Percentiles rank a stretch among this genome's conserved stretches.
phyloP scores from a whole-genome alignment of 2,888 invertebrate genomes.

The Agonopterix heracliana region DNA sequence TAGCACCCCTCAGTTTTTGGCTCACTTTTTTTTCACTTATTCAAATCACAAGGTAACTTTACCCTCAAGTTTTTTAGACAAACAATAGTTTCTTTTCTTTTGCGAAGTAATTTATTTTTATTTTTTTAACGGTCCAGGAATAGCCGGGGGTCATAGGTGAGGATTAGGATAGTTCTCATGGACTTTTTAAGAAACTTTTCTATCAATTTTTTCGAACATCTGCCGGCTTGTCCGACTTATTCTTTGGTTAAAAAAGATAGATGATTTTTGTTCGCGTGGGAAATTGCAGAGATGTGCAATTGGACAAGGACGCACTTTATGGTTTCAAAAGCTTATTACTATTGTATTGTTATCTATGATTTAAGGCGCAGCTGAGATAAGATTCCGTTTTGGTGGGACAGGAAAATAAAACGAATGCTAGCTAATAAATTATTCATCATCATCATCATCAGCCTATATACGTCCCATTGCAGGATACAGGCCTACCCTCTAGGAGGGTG shows the following conservation, averaged over 20 bases:
- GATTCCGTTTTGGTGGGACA: no score
- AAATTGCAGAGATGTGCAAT: constrained; percentile 16
- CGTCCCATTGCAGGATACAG: no score
- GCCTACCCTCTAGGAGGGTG: no score
- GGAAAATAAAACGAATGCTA: no score
- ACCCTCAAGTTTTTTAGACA: constrained; percentile 61
- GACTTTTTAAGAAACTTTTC: constrained; percentile 46
- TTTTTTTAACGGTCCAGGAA: constrained; percentile 63
- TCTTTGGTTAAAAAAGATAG: constrained; percentile 24
- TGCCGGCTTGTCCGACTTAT: constrained; percentile 37
- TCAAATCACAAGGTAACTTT: constrained; percentile 63
- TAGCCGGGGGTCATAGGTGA: constrained; percentile 73
- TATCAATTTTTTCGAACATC: constrained; percentile 52
- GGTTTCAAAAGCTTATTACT: no score
- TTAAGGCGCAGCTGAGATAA: no score
- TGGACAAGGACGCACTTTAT: not conserved
- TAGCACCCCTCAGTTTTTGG: constrained; percentile 56
- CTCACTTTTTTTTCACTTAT: constrained; percentile 41
- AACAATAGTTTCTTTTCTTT: constrained; percentile 63
- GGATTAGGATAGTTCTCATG: constrained; percentile 60
- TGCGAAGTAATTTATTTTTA: constrained; percentile 47
- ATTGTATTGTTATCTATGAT: no score
- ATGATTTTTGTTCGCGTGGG: constrained; percentile 30
- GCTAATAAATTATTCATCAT: no score
- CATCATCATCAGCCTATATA: no score